Evolutionary conservation across 2,797 vertebrate genomes (phyloP).

Genomic region (Neosalanx taihuensis): DNA sequence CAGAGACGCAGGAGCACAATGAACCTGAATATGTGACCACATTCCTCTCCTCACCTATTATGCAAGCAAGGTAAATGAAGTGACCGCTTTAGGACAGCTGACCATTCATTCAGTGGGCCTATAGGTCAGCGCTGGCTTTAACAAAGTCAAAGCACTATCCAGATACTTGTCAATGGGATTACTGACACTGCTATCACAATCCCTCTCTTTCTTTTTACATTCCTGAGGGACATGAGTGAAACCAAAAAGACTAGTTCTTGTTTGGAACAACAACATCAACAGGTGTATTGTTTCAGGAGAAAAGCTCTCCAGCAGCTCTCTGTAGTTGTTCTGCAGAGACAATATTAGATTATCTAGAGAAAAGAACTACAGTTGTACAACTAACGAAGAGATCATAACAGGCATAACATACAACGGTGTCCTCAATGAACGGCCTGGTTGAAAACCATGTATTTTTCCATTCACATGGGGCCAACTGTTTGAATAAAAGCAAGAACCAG

Average conservation of each 20-base stretch:
- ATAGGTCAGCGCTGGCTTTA: slow-evolving; percentile 6
- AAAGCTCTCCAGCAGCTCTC: not conserved
- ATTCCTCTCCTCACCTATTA: slow-evolving; percentile 66
- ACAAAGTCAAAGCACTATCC: slow-evolving; percentile 19
- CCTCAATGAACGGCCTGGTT: not conserved
- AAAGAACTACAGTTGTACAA: slow-evolving; percentile 28
- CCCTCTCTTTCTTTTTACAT: not conserved
- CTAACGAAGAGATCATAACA: too few relatives aligned
- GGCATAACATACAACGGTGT: not conserved
- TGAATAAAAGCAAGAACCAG: slow-evolving; percentile 10
- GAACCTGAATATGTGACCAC: slow-evolving; percentile 51
- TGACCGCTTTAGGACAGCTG: slow-evolving; percentile 21
- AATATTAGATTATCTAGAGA: slow-evolving; percentile 23
- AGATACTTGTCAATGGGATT: slow-evolving; percentile 14
- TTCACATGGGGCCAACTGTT: not conserved
- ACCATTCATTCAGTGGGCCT: slow-evolving; percentile 23
- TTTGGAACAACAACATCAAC: not conserved
- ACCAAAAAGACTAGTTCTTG: not conserved
- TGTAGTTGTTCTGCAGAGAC: slow-evolving; percentile 42
- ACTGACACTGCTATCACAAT: not conserved
- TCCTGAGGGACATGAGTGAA: not conserved
- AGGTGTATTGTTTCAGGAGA: not conserved
- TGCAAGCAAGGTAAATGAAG: slow-evolving; percentile 49
- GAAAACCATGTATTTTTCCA: not conserved
- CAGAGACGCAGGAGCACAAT: slow-evolving; percentile 54